phyloP scores from a whole-genome alignment of 1,140 invertebrate species.

The Lordiphosa mommai region DNA sequence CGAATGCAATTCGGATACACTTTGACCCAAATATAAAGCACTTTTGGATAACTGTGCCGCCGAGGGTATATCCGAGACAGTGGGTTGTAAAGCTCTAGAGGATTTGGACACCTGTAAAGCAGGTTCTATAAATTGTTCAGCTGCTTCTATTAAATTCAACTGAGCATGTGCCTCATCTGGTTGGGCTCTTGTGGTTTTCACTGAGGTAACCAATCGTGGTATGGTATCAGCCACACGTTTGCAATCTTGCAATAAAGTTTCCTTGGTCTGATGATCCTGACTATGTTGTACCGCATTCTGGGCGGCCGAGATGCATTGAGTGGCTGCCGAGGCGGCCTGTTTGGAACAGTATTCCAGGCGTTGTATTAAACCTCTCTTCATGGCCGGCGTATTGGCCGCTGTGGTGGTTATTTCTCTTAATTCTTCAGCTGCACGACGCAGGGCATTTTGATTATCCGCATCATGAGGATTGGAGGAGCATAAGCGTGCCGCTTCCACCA shows the following conservation, averaged over 20 bases:
- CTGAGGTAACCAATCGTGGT: conserved; percentile 89
- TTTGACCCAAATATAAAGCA: conserved; percentile 70
- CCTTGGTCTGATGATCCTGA: conserved; percentile 78
- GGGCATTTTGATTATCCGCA: conserved; percentile 88
- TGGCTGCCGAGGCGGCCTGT: conserved; percentile 92
- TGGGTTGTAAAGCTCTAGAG: conserved; percentile 90
- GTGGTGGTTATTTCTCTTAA: conserved; percentile 92
- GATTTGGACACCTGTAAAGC: conserved; percentile 87
- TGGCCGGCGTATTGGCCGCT: conserved; percentile 87
- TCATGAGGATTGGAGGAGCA: conserved; percentile 94
- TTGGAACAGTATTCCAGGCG: conserved; percentile 89
- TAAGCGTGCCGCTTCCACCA: conserved; percentile 97
- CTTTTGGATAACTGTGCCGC: conserved; percentile 83
- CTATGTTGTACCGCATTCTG: conserved; percentile 87
- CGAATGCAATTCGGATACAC: conserved; percentile 83
- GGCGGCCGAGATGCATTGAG: conserved; percentile 92
- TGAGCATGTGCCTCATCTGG: conserved; percentile 89
- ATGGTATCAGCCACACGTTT: conserved; percentile 89
- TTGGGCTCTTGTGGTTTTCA: conserved; percentile 86
- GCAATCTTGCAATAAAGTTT: conserved; percentile 88
- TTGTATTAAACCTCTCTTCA: conserved; percentile 89
- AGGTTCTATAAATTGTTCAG: conserved; percentile 90
- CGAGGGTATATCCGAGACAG: conserved; percentile 89
- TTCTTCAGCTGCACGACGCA: conserved; percentile 94
- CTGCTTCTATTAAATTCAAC: conserved; percentile 91